A percentile compares a stretch with the other conserved stretches of the same genome.
These are phyloP conservation scores for Drosophila mauritiana DNA, from an alignment of 1,140 invertebrate species.

Conservation along the genomic window DNA sequence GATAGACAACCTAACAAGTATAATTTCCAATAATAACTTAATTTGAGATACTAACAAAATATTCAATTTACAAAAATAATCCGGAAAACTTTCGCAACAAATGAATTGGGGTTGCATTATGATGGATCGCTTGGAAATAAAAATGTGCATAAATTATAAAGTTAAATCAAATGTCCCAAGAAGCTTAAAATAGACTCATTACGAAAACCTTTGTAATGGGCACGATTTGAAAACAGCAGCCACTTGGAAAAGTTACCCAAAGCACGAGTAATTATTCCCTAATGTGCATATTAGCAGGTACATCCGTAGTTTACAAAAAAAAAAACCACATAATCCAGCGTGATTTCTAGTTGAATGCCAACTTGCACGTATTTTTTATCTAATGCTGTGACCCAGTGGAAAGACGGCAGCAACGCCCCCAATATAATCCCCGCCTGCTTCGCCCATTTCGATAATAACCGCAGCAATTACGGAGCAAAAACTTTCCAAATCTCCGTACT, in stretches of 20 bases:
- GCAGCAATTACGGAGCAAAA: conserved; percentile 32
- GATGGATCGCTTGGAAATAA: neutral
- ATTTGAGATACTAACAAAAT: neutral
- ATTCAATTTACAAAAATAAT: neutral
- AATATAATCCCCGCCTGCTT: conserved; percentile 1
- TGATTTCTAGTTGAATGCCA: conserved; percentile 8
- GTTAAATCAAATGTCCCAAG: neutral
- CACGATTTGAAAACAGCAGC: conserved; percentile 31
- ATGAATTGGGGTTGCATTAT: neutral
- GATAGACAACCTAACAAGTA: conserved; percentile 7
- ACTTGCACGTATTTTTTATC: conserved; percentile 35
- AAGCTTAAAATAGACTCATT: conserved; percentile 8
- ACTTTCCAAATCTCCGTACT: conserved; percentile 32
- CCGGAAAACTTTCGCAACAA: too few relatives aligned
- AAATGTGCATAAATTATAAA: neutral
- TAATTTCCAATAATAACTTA: conserved; percentile 2
- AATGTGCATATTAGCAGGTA: conserved; percentile 97
- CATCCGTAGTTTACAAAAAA: conserved; percentile 1
- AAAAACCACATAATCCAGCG: conserved; percentile 20
- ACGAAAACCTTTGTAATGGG: conserved; percentile 29
- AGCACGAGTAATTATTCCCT: conserved; percentile 91
- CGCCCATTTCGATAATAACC: conserved; percentile 12
- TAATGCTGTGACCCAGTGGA: conserved; percentile 14
- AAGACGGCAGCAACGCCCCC: conserved; percentile 28
- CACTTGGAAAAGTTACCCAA: conserved; percentile 1